Conservation (phyloP, 2,888 invertebrate genomes). For the Caenorhabditis imperialis region DNA sequence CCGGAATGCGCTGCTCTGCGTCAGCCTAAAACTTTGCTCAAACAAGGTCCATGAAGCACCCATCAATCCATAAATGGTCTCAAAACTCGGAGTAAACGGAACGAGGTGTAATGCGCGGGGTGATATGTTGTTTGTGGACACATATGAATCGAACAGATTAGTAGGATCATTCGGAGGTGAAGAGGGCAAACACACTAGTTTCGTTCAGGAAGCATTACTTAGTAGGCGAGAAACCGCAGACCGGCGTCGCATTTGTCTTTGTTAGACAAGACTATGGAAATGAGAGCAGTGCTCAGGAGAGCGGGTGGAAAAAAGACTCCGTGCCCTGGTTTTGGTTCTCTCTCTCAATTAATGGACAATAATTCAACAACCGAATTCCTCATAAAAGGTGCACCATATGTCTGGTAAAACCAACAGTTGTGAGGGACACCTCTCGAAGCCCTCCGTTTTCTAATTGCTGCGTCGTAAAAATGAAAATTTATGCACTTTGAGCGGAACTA, state of each 20-base stretch:
- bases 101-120: constrained; percentile 45
- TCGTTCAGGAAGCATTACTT: constrained; percentile 29
- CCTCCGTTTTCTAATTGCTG: constrained; percentile 35
- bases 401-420: constrained; percentile 43
- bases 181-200: constrained; percentile 19
- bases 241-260: constrained; percentile 27
- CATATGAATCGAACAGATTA: constrained; percentile 42
- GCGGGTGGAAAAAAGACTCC: no score
- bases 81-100: constrained; percentile 27
- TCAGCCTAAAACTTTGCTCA: constrained; percentile 56
- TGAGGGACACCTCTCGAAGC: constrained; percentile 26
- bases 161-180: constrained; percentile 30
- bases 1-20: constrained; percentile 36
- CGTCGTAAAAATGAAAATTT: constrained; percentile 47
- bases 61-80: constrained; percentile 47
- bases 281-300: no score
- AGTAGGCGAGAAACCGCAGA: no score
- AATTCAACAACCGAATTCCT: constrained; percentile 41
- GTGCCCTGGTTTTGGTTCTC: not conserved
- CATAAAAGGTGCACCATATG: constrained; percentile 55
- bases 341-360: constrained; percentile 23
- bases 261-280: constrained; percentile 31
- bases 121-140: constrained; percentile 33
- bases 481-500: constrained; percentile 20
- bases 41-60: constrained; percentile 36